phyloP scores from a whole-genome alignment of 92 coral and sea anemone genomes.

The Epizoanthus rinbou region DNA sequence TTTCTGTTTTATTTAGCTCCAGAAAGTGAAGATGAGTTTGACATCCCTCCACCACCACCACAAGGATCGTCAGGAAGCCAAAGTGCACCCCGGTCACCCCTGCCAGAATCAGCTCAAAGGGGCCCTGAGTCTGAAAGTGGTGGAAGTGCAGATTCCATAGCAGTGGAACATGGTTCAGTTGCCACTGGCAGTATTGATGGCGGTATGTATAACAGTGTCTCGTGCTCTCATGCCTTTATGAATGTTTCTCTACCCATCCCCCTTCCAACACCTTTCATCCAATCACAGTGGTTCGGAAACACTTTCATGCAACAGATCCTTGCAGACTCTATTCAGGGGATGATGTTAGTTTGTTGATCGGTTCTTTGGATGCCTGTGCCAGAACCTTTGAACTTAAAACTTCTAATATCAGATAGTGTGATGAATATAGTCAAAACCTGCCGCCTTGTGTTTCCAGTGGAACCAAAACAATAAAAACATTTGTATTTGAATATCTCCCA shows the following conservation, averaged over 20 bases:
- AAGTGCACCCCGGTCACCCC: constrained; percentile 93
- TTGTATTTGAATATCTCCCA: too few relatives aligned
- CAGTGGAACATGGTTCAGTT: constrained; percentile 85
- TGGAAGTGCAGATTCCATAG: constrained; percentile 92
- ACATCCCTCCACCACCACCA: constrained; percentile 84
- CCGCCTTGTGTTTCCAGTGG: too few relatives aligned
- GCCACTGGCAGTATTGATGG: constrained; percentile 71
- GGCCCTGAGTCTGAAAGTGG: constrained; percentile 96
- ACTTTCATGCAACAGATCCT: too few relatives aligned
- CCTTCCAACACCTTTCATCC: not conserved
- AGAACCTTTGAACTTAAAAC: too few relatives aligned
- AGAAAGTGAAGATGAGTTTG: constrained; percentile 95
- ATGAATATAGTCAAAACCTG: too few relatives aligned
- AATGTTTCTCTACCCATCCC: not conserved
- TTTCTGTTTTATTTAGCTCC: constrained; percentile 55
- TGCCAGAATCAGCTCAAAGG: constrained; percentile 76
- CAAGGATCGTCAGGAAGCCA: constrained; percentile 90
- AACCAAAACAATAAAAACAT: too few relatives aligned
- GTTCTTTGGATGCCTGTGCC: too few relatives aligned
- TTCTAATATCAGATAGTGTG: too few relatives aligned
- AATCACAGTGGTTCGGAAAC: not conserved
- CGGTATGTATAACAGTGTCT: constrained; percentile 45
- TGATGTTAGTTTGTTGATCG: too few relatives aligned
- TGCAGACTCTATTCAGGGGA: too few relatives aligned
- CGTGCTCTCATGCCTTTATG: not conserved